These are phyloP conservation scores for Parauchenoglanis ngamensis DNA, from an alignment of 2,797 vertebrate species.

Conservation along the genomic window DNA sequence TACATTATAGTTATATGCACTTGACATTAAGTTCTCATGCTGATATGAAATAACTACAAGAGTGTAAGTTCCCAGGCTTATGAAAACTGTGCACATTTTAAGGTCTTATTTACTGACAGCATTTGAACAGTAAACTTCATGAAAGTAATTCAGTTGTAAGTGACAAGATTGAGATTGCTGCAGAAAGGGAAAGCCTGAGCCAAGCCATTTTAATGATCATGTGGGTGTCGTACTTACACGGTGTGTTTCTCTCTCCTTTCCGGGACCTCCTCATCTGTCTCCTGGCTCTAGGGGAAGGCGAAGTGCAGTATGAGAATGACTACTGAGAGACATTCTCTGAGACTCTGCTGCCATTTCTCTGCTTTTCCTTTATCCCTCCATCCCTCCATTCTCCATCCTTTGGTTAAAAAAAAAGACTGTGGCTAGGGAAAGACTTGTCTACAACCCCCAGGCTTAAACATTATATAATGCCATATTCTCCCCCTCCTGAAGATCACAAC, in stretches of 20 bases:
- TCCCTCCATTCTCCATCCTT: constrained; percentile 16
- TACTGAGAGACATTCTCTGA: constrained; percentile 75
- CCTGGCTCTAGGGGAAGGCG: constrained; percentile 67
- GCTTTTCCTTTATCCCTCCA: constrained; percentile 47
- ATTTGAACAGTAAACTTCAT: background rate
- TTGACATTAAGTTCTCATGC: background rate
- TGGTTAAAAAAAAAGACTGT: constrained; percentile 37
- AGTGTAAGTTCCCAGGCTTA: background rate
- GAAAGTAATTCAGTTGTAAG: background rate
- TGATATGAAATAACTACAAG: background rate
- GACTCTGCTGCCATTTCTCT: constrained; percentile 58
- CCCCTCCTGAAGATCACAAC: constrained; percentile 43
- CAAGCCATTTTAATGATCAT: background rate
- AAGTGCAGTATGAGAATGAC: constrained; percentile 82
- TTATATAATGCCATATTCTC: constrained; percentile 5
- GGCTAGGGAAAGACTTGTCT: constrained; percentile 27
- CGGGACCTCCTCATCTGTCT: constrained; percentile 58
- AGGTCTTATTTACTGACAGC: background rate
- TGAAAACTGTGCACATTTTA: background rate
- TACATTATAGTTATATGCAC: no score
- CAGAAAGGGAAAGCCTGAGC: constrained; percentile 1
- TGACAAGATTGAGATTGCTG: background rate
- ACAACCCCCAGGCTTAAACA: constrained; percentile 24
- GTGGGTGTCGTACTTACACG: constrained; percentile 48
- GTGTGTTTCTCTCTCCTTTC: constrained; percentile 53